Evolutionary conservation across 2,113 vertebrate genomes (phyloP).

Genomic region (Cebus imitator): DNA sequence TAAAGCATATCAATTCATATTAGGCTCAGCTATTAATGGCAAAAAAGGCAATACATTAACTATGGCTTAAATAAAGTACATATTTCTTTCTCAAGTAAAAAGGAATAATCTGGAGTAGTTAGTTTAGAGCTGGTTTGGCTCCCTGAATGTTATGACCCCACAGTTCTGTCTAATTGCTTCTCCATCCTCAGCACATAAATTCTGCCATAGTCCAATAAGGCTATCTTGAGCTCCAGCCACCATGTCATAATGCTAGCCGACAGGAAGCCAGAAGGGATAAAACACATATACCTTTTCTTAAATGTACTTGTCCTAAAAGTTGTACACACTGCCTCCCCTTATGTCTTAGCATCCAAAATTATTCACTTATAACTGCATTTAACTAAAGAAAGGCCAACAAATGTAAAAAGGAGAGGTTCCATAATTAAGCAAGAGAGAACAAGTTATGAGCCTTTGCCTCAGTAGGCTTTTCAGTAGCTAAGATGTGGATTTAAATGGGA

Average conservation of each 20-base stretch:
- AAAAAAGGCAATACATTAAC: neutral
- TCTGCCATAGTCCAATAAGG: neutral
- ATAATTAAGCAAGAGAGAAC: neutral
- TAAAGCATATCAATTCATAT: neutral
- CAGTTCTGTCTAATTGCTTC: neutral
- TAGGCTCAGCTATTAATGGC: neutral
- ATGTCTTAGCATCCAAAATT: neutral
- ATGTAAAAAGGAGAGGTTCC: neutral
- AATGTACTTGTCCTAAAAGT: neutral
- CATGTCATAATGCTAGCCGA: neutral
- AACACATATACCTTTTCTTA: neutral
- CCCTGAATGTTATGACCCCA: neutral
- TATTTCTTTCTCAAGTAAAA: neutral
- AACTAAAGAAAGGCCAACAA: neutral
- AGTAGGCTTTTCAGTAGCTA: neutral
- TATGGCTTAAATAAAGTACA: neutral
- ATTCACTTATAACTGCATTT: neutral
- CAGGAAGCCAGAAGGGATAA: neutral
- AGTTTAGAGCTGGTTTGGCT: neutral
- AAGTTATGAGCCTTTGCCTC: neutral
- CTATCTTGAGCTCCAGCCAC: neutral
- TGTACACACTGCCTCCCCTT: neutral
- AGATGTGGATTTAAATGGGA: neutral
- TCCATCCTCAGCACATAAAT: neutral
- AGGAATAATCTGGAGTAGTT: neutral